A percentile compares a stretch with the other conserved stretches of the same genome.
These are phyloP conservation scores for Archips xylosteana DNA, from an alignment of 2,888 invertebrate genomes.

Conservation along the genomic window DNA sequence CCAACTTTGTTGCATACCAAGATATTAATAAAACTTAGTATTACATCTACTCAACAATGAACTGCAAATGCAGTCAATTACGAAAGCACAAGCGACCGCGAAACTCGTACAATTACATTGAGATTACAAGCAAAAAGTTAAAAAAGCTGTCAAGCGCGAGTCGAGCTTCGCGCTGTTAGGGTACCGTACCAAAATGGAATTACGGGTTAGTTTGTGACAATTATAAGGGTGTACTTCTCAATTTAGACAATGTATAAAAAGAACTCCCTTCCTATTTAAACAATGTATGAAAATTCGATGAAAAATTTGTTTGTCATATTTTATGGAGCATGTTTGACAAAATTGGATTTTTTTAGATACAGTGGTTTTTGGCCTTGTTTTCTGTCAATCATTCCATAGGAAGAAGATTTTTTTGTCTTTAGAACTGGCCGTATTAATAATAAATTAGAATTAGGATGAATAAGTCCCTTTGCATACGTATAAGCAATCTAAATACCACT, in stretches of 20 bases:
- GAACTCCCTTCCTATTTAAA: not conserved
- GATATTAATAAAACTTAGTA: not conserved
- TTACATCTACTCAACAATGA: not conserved
- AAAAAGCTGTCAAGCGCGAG: not conserved
- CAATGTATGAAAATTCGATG: not conserved
- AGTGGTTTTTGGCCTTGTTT: no score
- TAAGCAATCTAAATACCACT: no score
- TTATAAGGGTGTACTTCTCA: not conserved
- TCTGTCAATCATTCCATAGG: no score
- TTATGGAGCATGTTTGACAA: no score
- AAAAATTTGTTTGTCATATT: not conserved
- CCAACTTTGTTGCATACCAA: not conserved
- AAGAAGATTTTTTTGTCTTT: no score
- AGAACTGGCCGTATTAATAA: no score
- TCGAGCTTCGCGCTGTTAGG: not conserved
- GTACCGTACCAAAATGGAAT: not conserved
- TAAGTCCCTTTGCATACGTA: no score
- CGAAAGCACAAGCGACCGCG: constrained; percentile 11
- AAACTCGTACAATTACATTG: constrained; percentile 28
- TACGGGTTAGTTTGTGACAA: not conserved
- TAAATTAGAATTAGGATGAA: no score
- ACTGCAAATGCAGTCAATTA: not conserved
- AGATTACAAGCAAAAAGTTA: constrained; percentile 30
- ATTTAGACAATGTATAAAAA: no score
- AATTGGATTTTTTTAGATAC: no score